Conservation (phyloP, 2,113 vertebrate species). For the Setophaga kirtlandii region DNA sequence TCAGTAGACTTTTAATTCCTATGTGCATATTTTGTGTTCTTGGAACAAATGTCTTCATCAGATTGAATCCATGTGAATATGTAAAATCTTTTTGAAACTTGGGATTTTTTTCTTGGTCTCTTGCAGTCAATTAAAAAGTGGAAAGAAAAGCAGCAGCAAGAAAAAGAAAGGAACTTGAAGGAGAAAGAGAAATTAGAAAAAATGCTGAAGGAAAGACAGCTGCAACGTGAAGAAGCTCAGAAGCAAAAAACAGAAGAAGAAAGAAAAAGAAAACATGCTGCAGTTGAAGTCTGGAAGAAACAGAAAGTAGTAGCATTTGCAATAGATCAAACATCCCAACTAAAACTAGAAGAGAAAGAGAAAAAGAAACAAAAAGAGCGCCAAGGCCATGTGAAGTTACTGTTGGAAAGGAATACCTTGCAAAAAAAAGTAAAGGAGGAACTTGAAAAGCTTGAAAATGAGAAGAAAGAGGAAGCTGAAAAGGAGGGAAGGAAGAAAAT, state of each 20-base stretch:
- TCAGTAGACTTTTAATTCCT: neutral
- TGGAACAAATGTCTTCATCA: neutral
- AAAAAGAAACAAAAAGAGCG: constrained; percentile 75
- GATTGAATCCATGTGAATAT: neutral
- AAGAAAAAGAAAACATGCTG: constrained; percentile 69
- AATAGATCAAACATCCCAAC: constrained; percentile 70
- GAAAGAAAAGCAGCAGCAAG: constrained; percentile 79
- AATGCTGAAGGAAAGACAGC: constrained; percentile 14
- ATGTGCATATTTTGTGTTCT: neutral
- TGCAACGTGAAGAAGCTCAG: constrained; percentile 50
- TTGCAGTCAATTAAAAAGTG: constrained; percentile 87
- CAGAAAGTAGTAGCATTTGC: constrained; percentile 73
- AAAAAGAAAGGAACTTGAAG: constrained; percentile 73
- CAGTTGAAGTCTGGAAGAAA: constrained; percentile 81
- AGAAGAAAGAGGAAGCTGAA: constrained; percentile 70
- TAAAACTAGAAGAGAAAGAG: constrained; percentile 70
- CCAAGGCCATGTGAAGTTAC: constrained; percentile 78
- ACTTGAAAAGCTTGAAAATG: constrained; percentile 67
- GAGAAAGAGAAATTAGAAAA: constrained; percentile 73
- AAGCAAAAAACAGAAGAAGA: constrained; percentile 76
- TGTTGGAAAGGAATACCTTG: constrained; percentile 73
- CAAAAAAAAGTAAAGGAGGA: constrained; percentile 81
- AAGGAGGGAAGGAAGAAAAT: constrained; percentile 76
- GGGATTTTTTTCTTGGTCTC: neutral
- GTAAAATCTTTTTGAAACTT: neutral